Base-by-base conservation (phyloP, 1,140 invertebrate species). In the Zaprionus vittiger region DNA sequence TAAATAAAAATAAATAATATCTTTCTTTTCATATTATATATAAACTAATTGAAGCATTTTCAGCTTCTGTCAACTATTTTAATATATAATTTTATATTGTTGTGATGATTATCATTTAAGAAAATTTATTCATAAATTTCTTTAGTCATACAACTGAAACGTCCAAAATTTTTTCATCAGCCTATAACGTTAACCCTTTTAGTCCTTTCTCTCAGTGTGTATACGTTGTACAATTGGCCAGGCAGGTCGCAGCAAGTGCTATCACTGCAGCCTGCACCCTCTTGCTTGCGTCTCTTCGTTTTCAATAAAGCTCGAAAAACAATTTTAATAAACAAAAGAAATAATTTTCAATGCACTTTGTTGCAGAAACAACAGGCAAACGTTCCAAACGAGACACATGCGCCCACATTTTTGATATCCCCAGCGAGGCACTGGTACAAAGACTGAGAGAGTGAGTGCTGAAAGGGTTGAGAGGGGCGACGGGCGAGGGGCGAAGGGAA, bases 251-350 rank as follows among this genome's bases (percentile, higher is more conserved):
- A 55, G 68, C 68, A 68, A 62, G 60, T 54, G 61, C 56, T 28
- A 15, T 68, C 65, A 20, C 12, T 52, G 47, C 20, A 12, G 4
- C 0, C 20, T 52, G 20, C 20, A 22, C 5, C 47, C 20, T 5
- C 20, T 28, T 37, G 44, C 55, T 63, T 41, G 37, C 28, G 38
- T 68, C 56, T 73, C 52, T 22, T 52, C 22, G 73, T 59, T 65
- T 78, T 73, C 76, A 74, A 74, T 69, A 69, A 69, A 67, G 55
- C 65, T 73, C 12, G 61, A 57, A 69, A 74, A 74, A 68, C 75
- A 77, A 73, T 77, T 77, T 68, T 77, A 73, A 77, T 77, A 77
- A 68, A 73, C 75, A 77, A 78, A 64, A 69, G 72, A 74, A 74
- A 60, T 74, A 59, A 74, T 74, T 78, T 68, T 69, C 76, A 69